phyloP scores from a whole-genome alignment of 2,888 invertebrate genomes.

The Amphipoea oculea region DNA sequence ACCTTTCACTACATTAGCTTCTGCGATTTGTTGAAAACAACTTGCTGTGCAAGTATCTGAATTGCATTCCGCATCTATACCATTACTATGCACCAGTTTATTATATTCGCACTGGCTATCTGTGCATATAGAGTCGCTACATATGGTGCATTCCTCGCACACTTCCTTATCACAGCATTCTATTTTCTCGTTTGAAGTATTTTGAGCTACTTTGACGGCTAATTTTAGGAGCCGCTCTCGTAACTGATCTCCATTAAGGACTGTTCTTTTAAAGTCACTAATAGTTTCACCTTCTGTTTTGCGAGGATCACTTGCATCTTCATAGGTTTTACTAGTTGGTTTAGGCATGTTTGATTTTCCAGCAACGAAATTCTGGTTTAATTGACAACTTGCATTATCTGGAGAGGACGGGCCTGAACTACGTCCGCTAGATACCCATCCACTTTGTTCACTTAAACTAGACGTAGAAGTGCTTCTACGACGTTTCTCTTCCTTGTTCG shows the following conservation, averaged over 20 bases:
- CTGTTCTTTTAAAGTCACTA: slow-evolving; percentile 86
- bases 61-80: slow-evolving; percentile 84
- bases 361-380: slow-evolving; percentile 85
- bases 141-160: slow-evolving; percentile 88
- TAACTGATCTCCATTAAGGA: slow-evolving; percentile 92
- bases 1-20: slow-evolving; percentile 77
- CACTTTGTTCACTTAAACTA: slow-evolving; percentile 95
- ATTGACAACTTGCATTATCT: slow-evolving; percentile 89
- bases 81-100: slow-evolving; percentile 86
- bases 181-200: slow-evolving; percentile 86
- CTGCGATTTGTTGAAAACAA: slow-evolving; percentile 84
- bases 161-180: slow-evolving; percentile 90
- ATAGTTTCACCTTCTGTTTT: slow-evolving; percentile 81
- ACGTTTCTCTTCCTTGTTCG: slow-evolving; percentile 84
- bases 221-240: slow-evolving; percentile 92
- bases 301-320: slow-evolving; percentile 71
- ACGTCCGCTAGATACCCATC: slow-evolving; percentile 95
- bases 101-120: slow-evolving; percentile 89
- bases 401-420: slow-evolving; percentile 92
- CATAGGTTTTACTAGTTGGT: slow-evolving; percentile 75
- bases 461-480: slow-evolving; percentile 91
- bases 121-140: slow-evolving; percentile 89
- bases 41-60: slow-evolving; percentile 86
- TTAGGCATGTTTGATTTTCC: slow-evolving; percentile 78
- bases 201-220: slow-evolving; percentile 88